These are phyloP conservation scores for Acronicta leporina DNA, from an alignment of 2,888 invertebrate genomes.

Conservation along the genomic window DNA sequence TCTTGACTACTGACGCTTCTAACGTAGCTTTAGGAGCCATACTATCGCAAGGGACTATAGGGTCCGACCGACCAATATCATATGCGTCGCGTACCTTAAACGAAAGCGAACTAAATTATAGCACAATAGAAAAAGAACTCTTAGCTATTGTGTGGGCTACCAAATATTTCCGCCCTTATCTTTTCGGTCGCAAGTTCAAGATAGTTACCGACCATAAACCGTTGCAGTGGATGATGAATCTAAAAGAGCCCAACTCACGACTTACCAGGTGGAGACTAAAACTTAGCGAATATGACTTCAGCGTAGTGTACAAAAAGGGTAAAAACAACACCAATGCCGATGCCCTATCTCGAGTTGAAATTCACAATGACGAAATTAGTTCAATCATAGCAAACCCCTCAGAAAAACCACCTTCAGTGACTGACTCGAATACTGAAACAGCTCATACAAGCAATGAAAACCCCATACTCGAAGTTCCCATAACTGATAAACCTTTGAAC, in stretches of 20 bases:
- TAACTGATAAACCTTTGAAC: slow-evolving; percentile 1
- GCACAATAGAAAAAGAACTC: background rate
- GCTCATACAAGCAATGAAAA: slow-evolving; percentile 46
- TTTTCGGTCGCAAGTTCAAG: too few species aligned
- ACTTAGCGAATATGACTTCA: slow-evolving; percentile 3
- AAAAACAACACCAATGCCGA: background rate
- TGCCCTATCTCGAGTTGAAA: background rate
- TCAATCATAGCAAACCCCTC: slow-evolving; percentile 1
- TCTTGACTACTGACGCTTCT: slow-evolving; percentile 3
- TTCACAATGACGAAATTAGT: slow-evolving; percentile 1
- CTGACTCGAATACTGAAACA: slow-evolving; percentile 31
- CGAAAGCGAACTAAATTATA: slow-evolving; percentile 3
- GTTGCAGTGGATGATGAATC: too few species aligned
- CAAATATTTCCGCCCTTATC: too few species aligned
- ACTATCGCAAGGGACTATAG: background rate
- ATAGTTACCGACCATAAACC: too few species aligned
- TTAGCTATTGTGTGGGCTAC: too few species aligned
- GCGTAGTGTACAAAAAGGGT: slow-evolving; percentile 6
- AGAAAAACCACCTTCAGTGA: background rate
- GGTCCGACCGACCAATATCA: slow-evolving; percentile 1
- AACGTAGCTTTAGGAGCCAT: slow-evolving; percentile 3
- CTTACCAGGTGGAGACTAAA: slow-evolving; percentile 3
- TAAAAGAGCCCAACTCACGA: too few species aligned
- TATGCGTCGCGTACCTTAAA: slow-evolving; percentile 7
- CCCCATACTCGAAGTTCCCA: slow-evolving; percentile 35